A percentile compares a stretch with the other conserved stretches of the same genome.
Conservation (phyloP, 1,140 invertebrate species). For the Drosophila quadrilineata region DNA sequence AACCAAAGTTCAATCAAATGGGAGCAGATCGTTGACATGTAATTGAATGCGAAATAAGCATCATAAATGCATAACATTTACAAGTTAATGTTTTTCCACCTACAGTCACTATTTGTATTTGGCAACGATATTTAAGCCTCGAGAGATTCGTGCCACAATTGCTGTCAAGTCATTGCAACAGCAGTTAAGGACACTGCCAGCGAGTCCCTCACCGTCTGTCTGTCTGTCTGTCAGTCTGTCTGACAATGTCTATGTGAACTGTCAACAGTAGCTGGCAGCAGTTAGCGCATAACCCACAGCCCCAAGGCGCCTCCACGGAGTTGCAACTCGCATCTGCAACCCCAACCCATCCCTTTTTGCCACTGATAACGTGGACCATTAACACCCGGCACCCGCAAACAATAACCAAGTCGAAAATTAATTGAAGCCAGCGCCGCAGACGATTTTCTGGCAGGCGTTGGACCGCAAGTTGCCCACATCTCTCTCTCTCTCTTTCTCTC, state of each 20-base stretch:
- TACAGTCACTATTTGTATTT: no score
- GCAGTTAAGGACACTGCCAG: no score
- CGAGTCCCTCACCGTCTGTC: no score
- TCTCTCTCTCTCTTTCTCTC: not conserved
- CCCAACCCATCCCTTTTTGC: not conserved
- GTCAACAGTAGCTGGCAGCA: slow-evolving; percentile 41
- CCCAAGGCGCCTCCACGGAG: not conserved
- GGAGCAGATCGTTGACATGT: not conserved
- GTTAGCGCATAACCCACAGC: slow-evolving; percentile 21
- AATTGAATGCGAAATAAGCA: no score
- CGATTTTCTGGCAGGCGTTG: slow-evolving; percentile 32
- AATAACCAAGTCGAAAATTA: slow-evolving; percentile 62
- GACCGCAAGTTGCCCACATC: slow-evolving; percentile 33
- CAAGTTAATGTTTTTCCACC: no score
- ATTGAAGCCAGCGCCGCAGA: slow-evolving; percentile 53
- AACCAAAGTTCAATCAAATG: no score
- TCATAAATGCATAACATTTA: no score
- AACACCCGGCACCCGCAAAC: slow-evolving; percentile 54
- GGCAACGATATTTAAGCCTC: no score
- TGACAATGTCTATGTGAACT: slow-evolving; percentile 5
- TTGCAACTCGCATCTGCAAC: slow-evolving; percentile 2
- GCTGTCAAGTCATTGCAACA: no score
- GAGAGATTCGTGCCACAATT: no score
- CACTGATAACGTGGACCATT: slow-evolving; percentile 35
- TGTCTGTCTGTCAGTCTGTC: not conserved